Evolutionary conservation across 2,113 vertebrate genomes (phyloP), one percentile per base, ranked within the genome.

Genomic region (Lamprotornis superbus): DNA sequence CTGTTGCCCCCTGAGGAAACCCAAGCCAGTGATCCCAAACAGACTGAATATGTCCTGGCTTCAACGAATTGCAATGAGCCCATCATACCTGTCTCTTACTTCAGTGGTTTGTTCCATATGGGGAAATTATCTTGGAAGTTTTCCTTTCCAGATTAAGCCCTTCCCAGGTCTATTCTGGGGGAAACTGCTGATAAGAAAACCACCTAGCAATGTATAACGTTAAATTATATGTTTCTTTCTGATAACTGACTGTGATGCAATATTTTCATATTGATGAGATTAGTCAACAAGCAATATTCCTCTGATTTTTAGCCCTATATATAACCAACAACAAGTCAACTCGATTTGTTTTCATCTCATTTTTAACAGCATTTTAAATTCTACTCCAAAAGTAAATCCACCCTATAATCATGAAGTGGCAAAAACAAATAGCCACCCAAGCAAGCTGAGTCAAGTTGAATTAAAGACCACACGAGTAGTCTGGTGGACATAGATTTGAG

Each of bases 11-110:
- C 53, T 14, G 14, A 57, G 57, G 28, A 70, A 83, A 39, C 12
- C n/a, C 31, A 30, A 91, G 20, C 17, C 46, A 37, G 50, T 6
- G 40, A 93, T 10, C 14, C 24, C 21, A 56, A 67, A 22, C 11
- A 53, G 25, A 49, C 24, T n/a, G 12, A 47, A 22, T 15, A 40
- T 1, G 1, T 35, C 42, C 19, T 8, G 2, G 15, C 42, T 61
- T 59, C n/a, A 37, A 12, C 7, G 40, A 59, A 35, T 44, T 23
- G n/a, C 0, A 0, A n/a, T 33, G 9, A 52, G 11, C 13, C 21
- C 44, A 18, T 42, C 8, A 10, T 7, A 7, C 1, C 0, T 11
- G 18, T 28, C 13, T 55, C 25, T 65, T 46, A 55, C 10, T 56
- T 59, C 17, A 46, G 2, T 11, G 13, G 7, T 9, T 57, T 67